Conservation (phyloP, 2,113 vertebrate genomes). For the Sapajus apella region DNA sequence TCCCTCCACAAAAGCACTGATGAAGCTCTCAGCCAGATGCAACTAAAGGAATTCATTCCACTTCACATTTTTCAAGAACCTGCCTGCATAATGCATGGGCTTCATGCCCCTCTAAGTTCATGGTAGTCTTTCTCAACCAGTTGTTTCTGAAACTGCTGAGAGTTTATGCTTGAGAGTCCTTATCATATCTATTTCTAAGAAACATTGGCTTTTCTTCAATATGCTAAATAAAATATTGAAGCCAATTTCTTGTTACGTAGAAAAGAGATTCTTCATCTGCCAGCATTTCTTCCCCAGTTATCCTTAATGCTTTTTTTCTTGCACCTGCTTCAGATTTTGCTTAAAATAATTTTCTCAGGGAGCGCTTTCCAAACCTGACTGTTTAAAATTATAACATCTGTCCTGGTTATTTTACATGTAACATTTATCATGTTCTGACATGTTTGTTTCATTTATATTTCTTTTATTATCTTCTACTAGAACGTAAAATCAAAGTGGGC, state of each 20-base stretch:
- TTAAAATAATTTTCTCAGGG: background rate
- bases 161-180: background rate
- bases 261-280: background rate
- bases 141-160: background rate
- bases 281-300: background rate
- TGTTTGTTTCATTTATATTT: background rate
- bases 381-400: background rate
- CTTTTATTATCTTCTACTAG: background rate
- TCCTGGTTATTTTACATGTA: background rate
- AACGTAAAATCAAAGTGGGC: background rate
- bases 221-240: background rate
- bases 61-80: background rate
- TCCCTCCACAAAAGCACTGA: background rate
- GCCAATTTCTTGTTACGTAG: background rate
- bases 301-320: background rate
- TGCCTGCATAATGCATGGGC: too few species aligned
- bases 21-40: background rate
- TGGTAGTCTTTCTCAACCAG: background rate
- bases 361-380: background rate
- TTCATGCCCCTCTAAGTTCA: background rate
- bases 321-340: constrained; percentile 24
- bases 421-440: background rate
- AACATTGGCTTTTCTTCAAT: background rate
- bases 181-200: background rate
- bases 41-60: background rate